Evolutionary conservation across 2,113 vertebrate genomes (phyloP).

Genomic region (Crotalus viridis): DNA sequence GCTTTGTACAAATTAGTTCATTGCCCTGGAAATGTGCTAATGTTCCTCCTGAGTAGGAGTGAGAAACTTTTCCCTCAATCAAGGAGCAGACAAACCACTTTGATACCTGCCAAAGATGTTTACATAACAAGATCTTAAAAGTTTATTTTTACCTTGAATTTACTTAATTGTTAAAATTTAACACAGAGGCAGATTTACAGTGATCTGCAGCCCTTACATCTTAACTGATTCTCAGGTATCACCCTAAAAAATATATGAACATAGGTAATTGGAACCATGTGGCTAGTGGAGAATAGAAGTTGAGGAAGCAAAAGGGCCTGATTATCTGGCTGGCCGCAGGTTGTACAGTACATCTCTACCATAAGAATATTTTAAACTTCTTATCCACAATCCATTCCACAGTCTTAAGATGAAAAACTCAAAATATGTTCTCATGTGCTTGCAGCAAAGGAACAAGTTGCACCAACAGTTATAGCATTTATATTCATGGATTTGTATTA

Average conservation of each 20-base stretch:
- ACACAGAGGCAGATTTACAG: background rate
- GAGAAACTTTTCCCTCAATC: background rate
- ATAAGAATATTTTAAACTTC: background rate
- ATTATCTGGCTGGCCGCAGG: background rate
- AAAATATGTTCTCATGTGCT: background rate
- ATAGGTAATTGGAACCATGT: background rate
- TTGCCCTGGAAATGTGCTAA: background rate
- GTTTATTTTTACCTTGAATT: background rate
- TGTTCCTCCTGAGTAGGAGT: background rate
- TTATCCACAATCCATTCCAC: background rate
- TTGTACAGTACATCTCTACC: background rate
- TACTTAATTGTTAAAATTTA: background rate
- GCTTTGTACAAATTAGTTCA: background rate
- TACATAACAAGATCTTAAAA: background rate
- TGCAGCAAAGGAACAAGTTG: background rate
- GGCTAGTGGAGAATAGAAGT: background rate
- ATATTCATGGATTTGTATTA: background rate
- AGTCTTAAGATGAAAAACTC: background rate
- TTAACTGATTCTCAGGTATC: background rate
- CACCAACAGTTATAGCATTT: background rate
- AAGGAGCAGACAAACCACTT: background rate
- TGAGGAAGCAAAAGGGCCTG: background rate
- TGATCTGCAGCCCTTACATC: background rate
- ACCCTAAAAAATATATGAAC: background rate
- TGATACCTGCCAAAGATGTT: background rate